Evolutionary conservation across 1,140 invertebrate genomes (phyloP).

Genomic region (Trichomalopsis sarcophagae): DNA sequence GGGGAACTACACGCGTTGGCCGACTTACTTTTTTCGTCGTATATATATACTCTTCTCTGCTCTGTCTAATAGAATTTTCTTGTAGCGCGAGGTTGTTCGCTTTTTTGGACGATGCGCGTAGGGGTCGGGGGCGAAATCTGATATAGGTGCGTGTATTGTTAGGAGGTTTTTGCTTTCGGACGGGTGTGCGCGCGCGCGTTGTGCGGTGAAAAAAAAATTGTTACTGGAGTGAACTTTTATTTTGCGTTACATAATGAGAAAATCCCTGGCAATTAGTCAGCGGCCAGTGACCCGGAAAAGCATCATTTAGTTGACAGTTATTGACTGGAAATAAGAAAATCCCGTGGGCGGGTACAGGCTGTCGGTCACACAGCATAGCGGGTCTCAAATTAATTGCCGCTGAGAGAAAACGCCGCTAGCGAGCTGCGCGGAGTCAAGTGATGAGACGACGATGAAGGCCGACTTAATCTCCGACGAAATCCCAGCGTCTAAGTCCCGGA

Average conservation of each 20-base stretch:
- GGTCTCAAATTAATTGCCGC: conserved; percentile 59
- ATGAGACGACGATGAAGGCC: conserved; percentile 24
- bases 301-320: neutral
- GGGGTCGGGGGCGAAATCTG: conserved; percentile 12
- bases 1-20: neutral
- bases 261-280: neutral
- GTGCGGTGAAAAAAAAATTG: too few species aligned
- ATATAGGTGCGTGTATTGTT: neutral
- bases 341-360: neutral
- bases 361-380: conserved; percentile 40
- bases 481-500: conserved; percentile 42
- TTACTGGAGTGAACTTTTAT: too few species aligned
- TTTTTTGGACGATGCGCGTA: conserved; percentile 2
- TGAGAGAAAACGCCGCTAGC: neutral
- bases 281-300: neutral
- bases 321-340: neutral
- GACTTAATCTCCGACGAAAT: conserved; percentile 55
- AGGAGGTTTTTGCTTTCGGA: too few species aligned
- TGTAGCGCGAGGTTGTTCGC: conserved; percentile 19
- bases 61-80: conserved; percentile 49
- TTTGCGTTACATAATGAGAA: neutral
- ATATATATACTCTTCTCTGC: neutral
- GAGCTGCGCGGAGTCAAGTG: neutral
- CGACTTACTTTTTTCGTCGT: neutral
- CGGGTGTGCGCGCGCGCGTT: too few species aligned